phyloP scores from a whole-genome alignment of 2,113 vertebrate species.

The Rattus rattus region DNA sequence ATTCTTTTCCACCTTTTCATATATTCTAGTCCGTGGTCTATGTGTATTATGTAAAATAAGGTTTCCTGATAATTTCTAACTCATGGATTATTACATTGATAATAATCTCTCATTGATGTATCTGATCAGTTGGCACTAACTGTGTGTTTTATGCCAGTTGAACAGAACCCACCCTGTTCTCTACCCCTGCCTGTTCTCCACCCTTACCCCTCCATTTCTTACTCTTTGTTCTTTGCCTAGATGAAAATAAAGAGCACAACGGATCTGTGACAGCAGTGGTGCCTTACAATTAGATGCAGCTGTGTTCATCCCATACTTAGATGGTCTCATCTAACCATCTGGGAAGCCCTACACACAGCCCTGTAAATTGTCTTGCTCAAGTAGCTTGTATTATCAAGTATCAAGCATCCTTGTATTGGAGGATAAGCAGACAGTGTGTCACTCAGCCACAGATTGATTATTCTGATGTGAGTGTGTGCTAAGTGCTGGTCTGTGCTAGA shows the following conservation, averaged over 20 bases:
- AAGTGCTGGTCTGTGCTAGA: slow-evolving; percentile 5
- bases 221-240: not conserved
- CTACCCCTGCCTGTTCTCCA: not conserved
- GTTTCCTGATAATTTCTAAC: not conserved
- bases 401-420: too few relatives aligned
- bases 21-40: not conserved
- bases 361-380: not conserved
- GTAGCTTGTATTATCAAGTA: not conserved
- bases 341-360: not conserved
- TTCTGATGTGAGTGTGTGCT: not conserved
- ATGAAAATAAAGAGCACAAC: not conserved
- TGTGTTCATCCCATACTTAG: not conserved
- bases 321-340: not conserved
- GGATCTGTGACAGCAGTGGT: not conserved
- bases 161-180: not conserved
- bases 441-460: not conserved
- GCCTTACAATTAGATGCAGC: not conserved
- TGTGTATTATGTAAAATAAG: not conserved
- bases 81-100: not conserved
- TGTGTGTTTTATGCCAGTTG: not conserved
- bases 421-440: not conserved
- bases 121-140: not conserved
- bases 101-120: not conserved
- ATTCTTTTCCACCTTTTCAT: not conserved
- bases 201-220: not conserved